Evolutionary conservation across 2,113 vertebrate species (phyloP), one percentile per base, ranked within the genome.

Genomic region (Aphyosemion australe): DNA sequence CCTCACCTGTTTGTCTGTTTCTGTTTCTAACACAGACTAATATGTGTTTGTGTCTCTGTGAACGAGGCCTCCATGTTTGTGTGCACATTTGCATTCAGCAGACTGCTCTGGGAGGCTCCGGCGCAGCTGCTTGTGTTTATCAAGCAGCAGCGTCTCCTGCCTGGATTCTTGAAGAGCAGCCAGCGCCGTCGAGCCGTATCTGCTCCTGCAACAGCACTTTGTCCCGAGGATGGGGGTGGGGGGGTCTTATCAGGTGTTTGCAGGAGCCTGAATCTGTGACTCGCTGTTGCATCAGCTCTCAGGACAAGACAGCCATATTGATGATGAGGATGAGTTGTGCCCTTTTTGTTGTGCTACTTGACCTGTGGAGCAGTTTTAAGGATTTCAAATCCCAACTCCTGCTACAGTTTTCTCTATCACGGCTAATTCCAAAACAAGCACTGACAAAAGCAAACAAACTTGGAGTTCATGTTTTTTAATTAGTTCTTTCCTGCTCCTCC

Each of bases 51-150:
- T 15, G 14, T 12, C 26, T 20, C 55, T 19, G 51, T 19, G 18
- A 15, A 0, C 19, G 16, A 6, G 42, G 15, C 21, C 19, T 63
- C 51, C 32, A 12, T 56, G 51, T 13, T 37, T 52, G 18, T 64
- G 58, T 43, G 56, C 69, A 54, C 59, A 45, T 74, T 74, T 57
- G 65, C 39, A 50, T 75, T 72, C 56, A 66, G 59, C 20, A 12
- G 34, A 52, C 61, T 21, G 48, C 73, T 47, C 56, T 26, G 62
- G 67, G 80, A 81, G 32, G 64, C 66, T 62, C 55, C 58, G 12
- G 1, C 21, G 34, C 82, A 86, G 78, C 87, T 88, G 87, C 74
- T 70, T 21, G 72, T 82, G 83, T 89, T 91, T 90, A 88, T 80
- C 65, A 12, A 69, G 42, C 72, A 61, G 75, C 52, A 45, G 65